A percentile compares a stretch with the other conserved stretches of the same genome.
Conservation (phyloP, 2,888 invertebrate genomes). For the Hemistola chrysoprasaria region DNA sequence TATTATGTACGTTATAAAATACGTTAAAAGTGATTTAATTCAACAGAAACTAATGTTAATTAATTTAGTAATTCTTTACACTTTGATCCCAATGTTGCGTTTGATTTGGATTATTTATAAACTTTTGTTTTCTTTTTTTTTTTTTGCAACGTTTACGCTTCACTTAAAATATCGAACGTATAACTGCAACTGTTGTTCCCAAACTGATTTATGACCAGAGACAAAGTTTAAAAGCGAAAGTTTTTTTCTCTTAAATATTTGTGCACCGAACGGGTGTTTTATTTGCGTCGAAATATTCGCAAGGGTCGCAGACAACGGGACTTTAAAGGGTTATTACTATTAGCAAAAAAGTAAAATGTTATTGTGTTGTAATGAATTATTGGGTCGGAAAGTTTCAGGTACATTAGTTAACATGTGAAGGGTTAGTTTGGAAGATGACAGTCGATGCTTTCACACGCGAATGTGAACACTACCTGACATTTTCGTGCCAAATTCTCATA, state of each 20-base stretch:
- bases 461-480: conserved; percentile 54
- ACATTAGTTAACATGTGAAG: conserved; percentile 76
- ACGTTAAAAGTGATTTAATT: too few relatives aligned
- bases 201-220: conserved; percentile 76
- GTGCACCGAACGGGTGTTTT: conserved; percentile 78
- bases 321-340: conserved; percentile 76
- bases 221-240: conserved; percentile 67
- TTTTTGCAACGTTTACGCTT: conserved; percentile 60
- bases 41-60: too few relatives aligned
- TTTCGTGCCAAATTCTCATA: conserved; percentile 10
- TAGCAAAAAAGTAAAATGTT: conserved; percentile 56
- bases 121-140: conserved; percentile 16
- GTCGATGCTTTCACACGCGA: conserved; percentile 72
- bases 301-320: conserved; percentile 71
- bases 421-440: conserved; percentile 74
- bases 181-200: conserved; percentile 64
- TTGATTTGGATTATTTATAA: too few relatives aligned
- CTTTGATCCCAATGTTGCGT: too few relatives aligned
- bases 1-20: too few relatives aligned
- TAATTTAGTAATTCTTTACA: too few relatives aligned
- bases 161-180: conserved; percentile 66
- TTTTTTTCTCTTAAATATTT: conserved; percentile 75
- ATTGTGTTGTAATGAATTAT: conserved; percentile 81
- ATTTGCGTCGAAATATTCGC: conserved; percentile 77
- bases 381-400: conserved; percentile 80